Conservation (phyloP, 2,888 invertebrate genomes). For the Melanchra persicariae region DNA sequence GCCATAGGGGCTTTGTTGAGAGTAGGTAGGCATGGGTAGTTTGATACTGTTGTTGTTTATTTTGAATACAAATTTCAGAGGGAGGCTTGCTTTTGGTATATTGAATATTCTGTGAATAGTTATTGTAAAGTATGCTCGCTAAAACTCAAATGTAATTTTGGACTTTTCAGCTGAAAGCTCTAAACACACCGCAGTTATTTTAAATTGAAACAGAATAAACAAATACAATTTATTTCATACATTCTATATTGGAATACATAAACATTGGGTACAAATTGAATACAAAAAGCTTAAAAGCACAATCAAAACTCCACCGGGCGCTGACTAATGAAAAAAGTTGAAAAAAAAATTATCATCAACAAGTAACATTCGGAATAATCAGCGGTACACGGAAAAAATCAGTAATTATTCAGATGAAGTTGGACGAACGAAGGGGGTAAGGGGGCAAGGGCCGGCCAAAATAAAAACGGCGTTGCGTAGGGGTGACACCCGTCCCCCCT, state of each 20-base stretch:
- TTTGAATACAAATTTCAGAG: background rate
- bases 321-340: conserved; percentile 86
- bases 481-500: conserved; percentile 86
- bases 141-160: conserved; percentile 7
- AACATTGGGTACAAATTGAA: conserved; percentile 68
- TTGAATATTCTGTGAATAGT: background rate
- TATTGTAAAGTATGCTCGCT: background rate
- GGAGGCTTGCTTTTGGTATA: background rate
- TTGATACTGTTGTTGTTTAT: conserved; percentile 24
- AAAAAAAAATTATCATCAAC: conserved; percentile 89
- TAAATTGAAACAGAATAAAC: conserved; percentile 55
- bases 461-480: conserved; percentile 91
- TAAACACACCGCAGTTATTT: conserved; percentile 46
- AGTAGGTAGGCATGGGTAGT: conserved; percentile 4
- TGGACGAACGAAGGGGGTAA: conserved; percentile 89
- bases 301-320: conserved; percentile 72
- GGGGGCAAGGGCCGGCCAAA: conserved; percentile 90
- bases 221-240: conserved; percentile 60
- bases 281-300: conserved; percentile 74
- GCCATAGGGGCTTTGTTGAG: conserved; percentile 44
- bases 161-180: conserved; percentile 22
- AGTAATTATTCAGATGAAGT: conserved; percentile 91
- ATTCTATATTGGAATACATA: conserved; percentile 63
- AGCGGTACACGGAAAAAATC: conserved; percentile 91
- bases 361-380: conserved; percentile 91